Percentiles rank a stretch among this genome's conserved stretches.
phyloP scores from a whole-genome alignment of 2,113 vertebrate genomes.

The Heterotilapia buettikoferi region DNA sequence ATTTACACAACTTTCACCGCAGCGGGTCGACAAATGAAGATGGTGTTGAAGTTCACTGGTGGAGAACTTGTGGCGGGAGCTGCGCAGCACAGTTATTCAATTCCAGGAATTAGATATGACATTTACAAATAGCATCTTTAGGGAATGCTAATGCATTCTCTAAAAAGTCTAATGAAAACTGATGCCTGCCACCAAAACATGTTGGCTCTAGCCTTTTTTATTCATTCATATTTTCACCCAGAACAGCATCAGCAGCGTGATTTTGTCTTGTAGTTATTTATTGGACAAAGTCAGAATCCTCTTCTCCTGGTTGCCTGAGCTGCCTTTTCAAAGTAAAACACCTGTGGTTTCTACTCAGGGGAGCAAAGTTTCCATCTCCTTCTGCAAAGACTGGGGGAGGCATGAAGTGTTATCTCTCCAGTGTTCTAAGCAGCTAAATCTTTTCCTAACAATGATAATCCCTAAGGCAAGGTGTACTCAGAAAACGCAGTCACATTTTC shows the following conservation, averaged over 20 bases:
- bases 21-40: slow-evolving; percentile 3
- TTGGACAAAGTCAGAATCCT: not conserved
- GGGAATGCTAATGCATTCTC: not conserved
- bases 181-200: not conserved
- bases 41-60: slow-evolving; percentile 15
- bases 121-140: not conserved
- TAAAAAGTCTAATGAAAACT: not conserved
- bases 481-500: slow-evolving; percentile 22
- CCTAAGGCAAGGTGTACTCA: slow-evolving; percentile 13
- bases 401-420: slow-evolving; percentile 18
- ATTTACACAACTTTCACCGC: slow-evolving; percentile 34
- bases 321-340: slow-evolving; percentile 30
- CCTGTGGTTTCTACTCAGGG: slow-evolving; percentile 22
- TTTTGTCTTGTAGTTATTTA: not conserved
- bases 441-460: slow-evolving; percentile 45
- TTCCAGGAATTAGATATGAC: not conserved
- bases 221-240: not conserved
- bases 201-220: not conserved
- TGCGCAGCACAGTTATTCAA: not conserved
- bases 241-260: not conserved
- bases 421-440: slow-evolving; percentile 39
- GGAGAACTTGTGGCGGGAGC: not conserved
- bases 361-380: slow-evolving; percentile 16
- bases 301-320: not conserved
- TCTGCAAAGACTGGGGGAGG: not conserved